Evolutionary conservation across 2,797 vertebrate genomes (phyloP).

Genomic region (Darevskia nairensis): DNA sequence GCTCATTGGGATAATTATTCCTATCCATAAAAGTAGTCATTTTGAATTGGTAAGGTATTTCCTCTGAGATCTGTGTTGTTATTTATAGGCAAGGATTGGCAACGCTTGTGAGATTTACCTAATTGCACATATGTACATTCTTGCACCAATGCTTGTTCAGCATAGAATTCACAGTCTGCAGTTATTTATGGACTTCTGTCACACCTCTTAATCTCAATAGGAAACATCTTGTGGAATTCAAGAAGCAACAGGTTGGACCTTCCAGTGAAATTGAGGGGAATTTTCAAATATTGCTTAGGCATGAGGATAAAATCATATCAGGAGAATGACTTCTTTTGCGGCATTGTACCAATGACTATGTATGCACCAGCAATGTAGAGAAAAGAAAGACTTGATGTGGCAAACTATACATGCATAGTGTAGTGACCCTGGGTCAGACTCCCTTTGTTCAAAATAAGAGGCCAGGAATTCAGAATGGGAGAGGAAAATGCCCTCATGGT

Average conservation of each 20-base stretch:
- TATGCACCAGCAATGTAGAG: background rate
- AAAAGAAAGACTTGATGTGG: background rate
- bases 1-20: background rate
- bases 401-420: background rate
- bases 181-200: slow-evolving; percentile 14
- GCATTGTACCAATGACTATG: background rate
- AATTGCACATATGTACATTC: background rate
- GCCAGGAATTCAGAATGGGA: too few species aligned
- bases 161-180: slow-evolving; percentile 39
- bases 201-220: background rate
- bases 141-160: slow-evolving; percentile 28
- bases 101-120: background rate
- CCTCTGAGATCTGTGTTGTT: background rate
- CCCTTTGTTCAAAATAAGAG: too few species aligned
- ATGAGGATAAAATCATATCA: background rate
- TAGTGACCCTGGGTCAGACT: too few species aligned
- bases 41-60: background rate
- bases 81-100: background rate
- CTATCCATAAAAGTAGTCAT: background rate
- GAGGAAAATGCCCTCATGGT: too few species aligned
- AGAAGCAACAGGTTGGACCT: background rate
- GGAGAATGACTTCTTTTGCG: background rate
- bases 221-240: background rate
- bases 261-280: background rate
- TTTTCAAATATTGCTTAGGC: background rate